Conservation (phyloP, 2,888 invertebrate species). For the Hirtodrosophila duncani region DNA sequence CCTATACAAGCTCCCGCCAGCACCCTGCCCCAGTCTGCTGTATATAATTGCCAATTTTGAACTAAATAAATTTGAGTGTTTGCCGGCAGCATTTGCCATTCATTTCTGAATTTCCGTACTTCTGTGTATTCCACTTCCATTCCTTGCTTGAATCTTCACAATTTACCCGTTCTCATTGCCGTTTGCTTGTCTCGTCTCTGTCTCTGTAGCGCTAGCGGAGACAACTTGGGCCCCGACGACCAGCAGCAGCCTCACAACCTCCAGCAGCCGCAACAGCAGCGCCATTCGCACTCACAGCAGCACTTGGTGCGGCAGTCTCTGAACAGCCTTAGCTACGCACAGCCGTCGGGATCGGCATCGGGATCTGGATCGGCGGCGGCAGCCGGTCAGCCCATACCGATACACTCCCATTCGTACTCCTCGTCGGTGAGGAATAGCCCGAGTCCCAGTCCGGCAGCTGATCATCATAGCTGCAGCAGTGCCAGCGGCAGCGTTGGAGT, state of each 20-base stretch:
- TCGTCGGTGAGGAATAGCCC: conserved; percentile 36
- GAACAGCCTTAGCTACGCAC: conserved; percentile 77
- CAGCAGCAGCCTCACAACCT: conserved; percentile 58
- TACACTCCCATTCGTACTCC: conserved; percentile 26
- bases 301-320: conserved; percentile 78
- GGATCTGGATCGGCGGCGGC: conserved; percentile 23
- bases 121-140: too few relatives aligned
- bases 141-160: too few relatives aligned
- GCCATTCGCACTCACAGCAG: conserved; percentile 75
- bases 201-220: conserved; percentile 75
- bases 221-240: conserved; percentile 75
- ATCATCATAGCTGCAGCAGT: conserved; percentile 43
- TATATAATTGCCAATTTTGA: conserved; percentile 34
- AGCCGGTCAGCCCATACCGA: conserved; percentile 39
- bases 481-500: conserved; percentile 44
- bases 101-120: conserved; percentile 16
- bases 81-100: conserved; percentile 43
- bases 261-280: conserved; percentile 51
- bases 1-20: not conserved
- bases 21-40: conserved; percentile 12
- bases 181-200: conserved; percentile 53
- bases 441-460: conserved; percentile 33
- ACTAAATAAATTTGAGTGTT: conserved; percentile 59
- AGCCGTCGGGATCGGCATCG: conserved; percentile 50
- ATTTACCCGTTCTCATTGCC: conserved; percentile 52